Conservation (phyloP, 2,888 invertebrate genomes). For the Synergus umbraculus region DNA sequence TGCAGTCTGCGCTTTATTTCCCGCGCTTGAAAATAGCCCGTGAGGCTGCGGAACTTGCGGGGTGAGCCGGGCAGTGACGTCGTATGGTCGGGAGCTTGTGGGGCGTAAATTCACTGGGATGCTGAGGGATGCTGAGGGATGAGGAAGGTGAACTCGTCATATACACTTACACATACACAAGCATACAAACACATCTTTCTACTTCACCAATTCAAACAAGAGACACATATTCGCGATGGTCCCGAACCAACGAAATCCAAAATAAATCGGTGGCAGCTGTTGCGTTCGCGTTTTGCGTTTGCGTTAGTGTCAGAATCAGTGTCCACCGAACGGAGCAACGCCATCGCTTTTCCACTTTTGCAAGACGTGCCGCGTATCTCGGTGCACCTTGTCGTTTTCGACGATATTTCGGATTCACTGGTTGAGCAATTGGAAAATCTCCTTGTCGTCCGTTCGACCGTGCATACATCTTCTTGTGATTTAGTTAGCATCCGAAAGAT, state of each 20-base stretch:
- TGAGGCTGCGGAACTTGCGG: constrained; percentile 50
- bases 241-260: constrained; percentile 67
- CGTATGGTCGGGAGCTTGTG: constrained; percentile 41
- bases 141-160: constrained; percentile 51
- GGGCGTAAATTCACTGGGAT: constrained; percentile 44
- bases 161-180: neutral
- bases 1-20: constrained; percentile 73
- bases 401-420: constrained; percentile 45
- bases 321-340: constrained; percentile 60
- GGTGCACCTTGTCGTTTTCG: constrained; percentile 44
- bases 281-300: constrained; percentile 66
- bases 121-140: constrained; percentile 51
- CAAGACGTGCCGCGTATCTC: constrained; percentile 46
- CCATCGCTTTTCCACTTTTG: constrained; percentile 54
- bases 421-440: constrained; percentile 25
- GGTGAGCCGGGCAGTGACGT: constrained; percentile 51
- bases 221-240: constrained; percentile 49
- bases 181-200: neutral
- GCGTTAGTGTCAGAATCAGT: constrained; percentile 66
- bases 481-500: neutral
- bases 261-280: constrained; percentile 76
- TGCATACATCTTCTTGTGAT: neutral
- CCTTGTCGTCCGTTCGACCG: neutral
- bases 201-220: constrained; percentile 16
- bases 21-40: constrained; percentile 72